Base-by-base conservation (phyloP, 2,113 vertebrate species). In the Capricornis sumatraensis region DNA sequence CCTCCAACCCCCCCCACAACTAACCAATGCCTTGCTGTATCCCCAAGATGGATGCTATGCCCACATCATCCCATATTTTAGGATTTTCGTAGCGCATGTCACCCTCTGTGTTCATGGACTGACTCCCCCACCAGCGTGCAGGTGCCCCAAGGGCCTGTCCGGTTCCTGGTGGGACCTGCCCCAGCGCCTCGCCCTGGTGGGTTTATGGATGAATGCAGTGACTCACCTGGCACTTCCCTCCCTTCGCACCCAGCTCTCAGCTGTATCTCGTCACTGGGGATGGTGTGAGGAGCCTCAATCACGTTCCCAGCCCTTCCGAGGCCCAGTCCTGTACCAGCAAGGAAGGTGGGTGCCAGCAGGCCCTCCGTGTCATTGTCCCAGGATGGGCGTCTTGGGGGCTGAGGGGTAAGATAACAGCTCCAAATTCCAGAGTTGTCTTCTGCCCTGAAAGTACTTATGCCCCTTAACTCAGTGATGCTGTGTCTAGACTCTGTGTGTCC, bases 241-340 rank as follows among this genome's bases (percentile, higher is more conserved):
- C 28, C 28, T 7, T 21, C 53, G 21, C 14, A 21, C 55, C 74
- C 95, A 99, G 99, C 98, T 99, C 99, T 87, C 98, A 98, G 97
- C 97, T 99, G 6, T 99, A 98, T 98, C 98, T 99, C 19, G 83
- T 98, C 57, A 97, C 96, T 25, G 98, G 97, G 82, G 98, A 99
- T 96, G 98, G 96, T 71, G 95, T 45, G 88, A 99, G 99, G 97
- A 98, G 98, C 92, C 96, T 2, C 99, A 33, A 98, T 93, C 83
- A 96, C 43, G 12, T 97, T 98, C 79, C 98, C 98, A 98, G 96
- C 97, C 98, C 96, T 17, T 95, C 97, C 8, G 98, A 99, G 92
- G 99, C 95, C 95, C 99, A 90, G 71, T 98, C 98, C 87, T 99
- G 99, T 96, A 99, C 99, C 50, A 98, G 98, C 50, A 98, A 99